phyloP scores from a whole-genome alignment of 2,888 invertebrate genomes.

The Dilophus febrilis region DNA sequence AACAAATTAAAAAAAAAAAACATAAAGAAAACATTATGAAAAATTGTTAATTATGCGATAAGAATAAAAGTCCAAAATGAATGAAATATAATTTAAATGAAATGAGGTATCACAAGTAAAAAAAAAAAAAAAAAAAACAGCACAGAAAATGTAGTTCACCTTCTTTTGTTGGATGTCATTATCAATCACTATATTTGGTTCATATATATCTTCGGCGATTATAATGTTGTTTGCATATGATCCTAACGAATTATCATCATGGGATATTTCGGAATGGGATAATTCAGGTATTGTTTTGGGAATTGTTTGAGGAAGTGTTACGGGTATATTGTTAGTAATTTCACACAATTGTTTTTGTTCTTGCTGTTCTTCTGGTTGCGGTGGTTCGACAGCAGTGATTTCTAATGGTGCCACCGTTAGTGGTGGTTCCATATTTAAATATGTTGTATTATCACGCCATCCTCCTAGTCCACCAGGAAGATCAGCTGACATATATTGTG shows the following conservation, averaged over 20 bases:
- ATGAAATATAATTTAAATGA: too few relatives aligned
- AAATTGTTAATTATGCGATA: too few relatives aligned
- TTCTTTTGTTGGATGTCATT: slow-evolving; percentile 3
- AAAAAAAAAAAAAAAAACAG: too few relatives aligned
- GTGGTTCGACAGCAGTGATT: not conserved
- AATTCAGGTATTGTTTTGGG: not conserved
- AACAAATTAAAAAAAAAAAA: too few relatives aligned
- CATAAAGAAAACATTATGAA: too few relatives aligned
- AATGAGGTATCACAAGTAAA: too few relatives aligned
- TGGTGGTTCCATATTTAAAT: slow-evolving; percentile 43
- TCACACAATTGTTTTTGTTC: slow-evolving; percentile 11
- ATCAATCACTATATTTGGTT: slow-evolving; percentile 1
- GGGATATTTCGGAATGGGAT: not conserved
- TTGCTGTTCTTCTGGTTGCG: slow-evolving; percentile 1
- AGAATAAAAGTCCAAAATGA: too few relatives aligned
- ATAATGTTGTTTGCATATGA: slow-evolving; percentile 1
- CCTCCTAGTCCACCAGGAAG: slow-evolving; percentile 65
- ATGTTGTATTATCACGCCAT: slow-evolving; percentile 68
- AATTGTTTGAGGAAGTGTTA: not conserved
- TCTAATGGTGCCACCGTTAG: slow-evolving; percentile 16
- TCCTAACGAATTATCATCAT: slow-evolving; percentile 1
- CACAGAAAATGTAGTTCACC: slow-evolving; percentile 3
- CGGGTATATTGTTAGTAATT: slow-evolving; percentile 4
- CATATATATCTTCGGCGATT: slow-evolving; percentile 1
- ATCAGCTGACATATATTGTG: slow-evolving; percentile 51